phyloP scores from a whole-genome alignment of 1,140 invertebrate genomes.

The Aphaenogaster ashmeadi region DNA sequence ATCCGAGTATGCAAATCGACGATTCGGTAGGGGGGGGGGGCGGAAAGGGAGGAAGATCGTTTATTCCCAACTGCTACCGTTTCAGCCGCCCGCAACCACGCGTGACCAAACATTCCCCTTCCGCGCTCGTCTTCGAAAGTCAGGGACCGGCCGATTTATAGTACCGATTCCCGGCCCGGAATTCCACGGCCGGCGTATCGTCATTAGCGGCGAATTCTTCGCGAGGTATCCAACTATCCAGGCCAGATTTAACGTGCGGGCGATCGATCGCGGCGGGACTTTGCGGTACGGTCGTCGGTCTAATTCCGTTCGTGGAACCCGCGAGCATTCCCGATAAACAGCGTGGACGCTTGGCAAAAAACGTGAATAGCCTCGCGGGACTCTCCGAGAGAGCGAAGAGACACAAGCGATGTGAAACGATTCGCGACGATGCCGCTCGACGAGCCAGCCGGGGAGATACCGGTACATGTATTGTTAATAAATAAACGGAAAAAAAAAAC shows the following conservation, averaged over 20 bases:
- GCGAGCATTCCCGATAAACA: conserved; percentile 39
- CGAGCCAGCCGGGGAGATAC: background rate
- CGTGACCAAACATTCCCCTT: conserved; percentile 85
- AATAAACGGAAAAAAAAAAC: background rate
- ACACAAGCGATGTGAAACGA: conserved; percentile 33
- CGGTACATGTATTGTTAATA: conserved; percentile 4
- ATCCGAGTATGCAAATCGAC: conserved; percentile 69
- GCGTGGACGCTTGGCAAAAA: background rate
- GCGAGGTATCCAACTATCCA: conserved; percentile 60
- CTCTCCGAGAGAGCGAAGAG: background rate
- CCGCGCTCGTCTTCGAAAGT: conserved; percentile 74
- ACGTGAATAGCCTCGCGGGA: background rate
- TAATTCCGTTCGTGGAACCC: conserved; percentile 51
- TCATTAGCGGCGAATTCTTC: conserved; percentile 64
- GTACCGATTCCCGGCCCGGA: conserved; percentile 39
- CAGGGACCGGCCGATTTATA: conserved; percentile 64
- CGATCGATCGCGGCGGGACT: conserved; percentile 63
- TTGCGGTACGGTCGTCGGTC: conserved; percentile 59
- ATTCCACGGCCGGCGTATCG: conserved; percentile 48
- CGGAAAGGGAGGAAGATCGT: conserved; percentile 38
- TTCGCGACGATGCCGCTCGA: conserved; percentile 13
- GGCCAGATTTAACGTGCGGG: conserved; percentile 18
- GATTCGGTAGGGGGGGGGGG: conserved; percentile 35
- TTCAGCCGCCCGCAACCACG: conserved; percentile 82
- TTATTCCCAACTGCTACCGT: conserved; percentile 65